Evolutionary conservation across 1,140 invertebrate species (phyloP).

Genomic region (Lepidurus apus): DNA sequence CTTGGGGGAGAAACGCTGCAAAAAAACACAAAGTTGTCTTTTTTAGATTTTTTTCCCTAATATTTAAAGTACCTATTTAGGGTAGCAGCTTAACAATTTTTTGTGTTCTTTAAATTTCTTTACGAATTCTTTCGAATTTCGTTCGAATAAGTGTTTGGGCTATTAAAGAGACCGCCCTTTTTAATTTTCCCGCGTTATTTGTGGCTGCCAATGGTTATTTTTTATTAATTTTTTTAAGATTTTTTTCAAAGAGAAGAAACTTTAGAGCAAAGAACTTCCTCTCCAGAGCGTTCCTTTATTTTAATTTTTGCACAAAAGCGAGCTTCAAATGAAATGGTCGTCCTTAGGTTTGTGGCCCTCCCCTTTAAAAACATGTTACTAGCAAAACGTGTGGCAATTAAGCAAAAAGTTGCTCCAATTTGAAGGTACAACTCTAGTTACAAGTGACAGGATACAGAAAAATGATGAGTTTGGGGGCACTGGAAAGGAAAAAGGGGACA

Average conservation of each 20-base stretch:
- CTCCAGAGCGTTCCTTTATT: not conserved
- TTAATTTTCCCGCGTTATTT: not conserved
- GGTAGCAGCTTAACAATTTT: not conserved
- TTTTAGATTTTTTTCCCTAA: not conserved
- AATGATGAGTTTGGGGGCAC: not conserved
- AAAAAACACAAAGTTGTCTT: not conserved
- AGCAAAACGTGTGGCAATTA: not conserved
- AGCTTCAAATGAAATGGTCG: conserved; percentile 4
- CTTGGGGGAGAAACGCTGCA: not conserved
- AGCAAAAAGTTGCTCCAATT: not conserved
- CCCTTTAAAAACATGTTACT: not conserved
- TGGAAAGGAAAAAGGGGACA: not conserved
- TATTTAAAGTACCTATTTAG: not conserved
- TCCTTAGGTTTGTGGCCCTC: not conserved
- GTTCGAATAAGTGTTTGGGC: too few species aligned
- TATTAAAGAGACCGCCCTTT: not conserved
- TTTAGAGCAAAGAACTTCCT: not conserved
- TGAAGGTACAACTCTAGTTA: not conserved
- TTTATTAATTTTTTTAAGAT: too few species aligned
- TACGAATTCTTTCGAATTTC: not conserved
- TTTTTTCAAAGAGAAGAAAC: not conserved
- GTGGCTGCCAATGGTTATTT: not conserved
- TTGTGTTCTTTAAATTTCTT: not conserved
- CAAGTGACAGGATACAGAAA: not conserved
- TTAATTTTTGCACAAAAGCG: not conserved